Evolutionary conservation across 2,113 vertebrate species (phyloP).

Genomic region (Microtus richardsoni): DNA sequence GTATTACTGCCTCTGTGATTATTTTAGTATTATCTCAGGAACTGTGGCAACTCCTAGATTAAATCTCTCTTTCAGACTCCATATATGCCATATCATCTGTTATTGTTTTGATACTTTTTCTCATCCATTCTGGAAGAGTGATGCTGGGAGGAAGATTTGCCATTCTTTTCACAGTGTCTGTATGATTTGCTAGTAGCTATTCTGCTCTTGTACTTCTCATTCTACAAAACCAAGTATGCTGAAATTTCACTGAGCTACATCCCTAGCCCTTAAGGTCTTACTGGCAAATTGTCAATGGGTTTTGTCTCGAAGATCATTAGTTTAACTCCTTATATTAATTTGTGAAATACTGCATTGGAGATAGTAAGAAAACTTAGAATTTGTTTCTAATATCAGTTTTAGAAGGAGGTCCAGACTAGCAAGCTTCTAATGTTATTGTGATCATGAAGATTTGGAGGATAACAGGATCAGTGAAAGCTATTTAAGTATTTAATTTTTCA

Average conservation of each 20-base stretch:
- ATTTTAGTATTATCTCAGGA: conserved; percentile 20
- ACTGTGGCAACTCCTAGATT: not conserved
- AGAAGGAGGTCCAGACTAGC: not conserved
- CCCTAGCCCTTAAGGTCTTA: not conserved
- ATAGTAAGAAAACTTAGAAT: not conserved
- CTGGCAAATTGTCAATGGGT: not conserved
- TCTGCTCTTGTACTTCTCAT: not conserved
- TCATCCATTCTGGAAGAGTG: not conserved
- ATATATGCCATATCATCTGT: not conserved
- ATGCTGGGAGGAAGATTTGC: not conserved
- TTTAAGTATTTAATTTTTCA: too few relatives aligned
- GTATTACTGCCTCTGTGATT: conserved; percentile 7
- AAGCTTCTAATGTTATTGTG: not conserved
- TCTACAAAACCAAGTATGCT: not conserved
- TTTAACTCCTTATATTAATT: not conserved
- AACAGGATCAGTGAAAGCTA: not conserved
- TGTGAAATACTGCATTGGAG: not conserved
- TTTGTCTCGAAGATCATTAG: not conserved
- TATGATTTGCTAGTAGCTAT: not conserved
- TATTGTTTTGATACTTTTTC: not conserved
- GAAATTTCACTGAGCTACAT: not conserved
- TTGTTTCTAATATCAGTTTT: not conserved
- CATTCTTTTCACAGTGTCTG: not conserved
- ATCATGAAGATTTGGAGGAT: not conserved
- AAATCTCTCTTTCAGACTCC: conserved; percentile 31